Conservation (phyloP, 2,888 invertebrate genomes). For the Seira sanloemensis region DNA sequence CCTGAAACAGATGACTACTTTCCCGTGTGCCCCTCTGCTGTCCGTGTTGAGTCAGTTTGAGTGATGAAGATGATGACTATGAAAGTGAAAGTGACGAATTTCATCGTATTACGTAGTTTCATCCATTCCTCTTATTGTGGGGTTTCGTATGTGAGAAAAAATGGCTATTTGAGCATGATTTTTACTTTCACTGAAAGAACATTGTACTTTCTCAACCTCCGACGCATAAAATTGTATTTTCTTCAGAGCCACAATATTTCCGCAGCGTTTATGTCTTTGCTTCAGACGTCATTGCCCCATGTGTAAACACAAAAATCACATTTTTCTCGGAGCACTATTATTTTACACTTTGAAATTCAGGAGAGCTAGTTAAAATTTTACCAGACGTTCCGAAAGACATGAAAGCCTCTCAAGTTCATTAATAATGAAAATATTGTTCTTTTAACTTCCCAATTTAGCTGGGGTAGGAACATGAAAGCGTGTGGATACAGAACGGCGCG, state of each 20-base stretch:
- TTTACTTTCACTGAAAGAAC: too few species aligned
- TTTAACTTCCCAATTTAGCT: not conserved
- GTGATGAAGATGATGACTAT: constrained; percentile 10
- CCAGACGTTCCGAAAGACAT: too few species aligned
- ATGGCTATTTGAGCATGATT: not conserved
- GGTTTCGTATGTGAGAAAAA: not conserved
- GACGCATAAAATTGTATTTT: too few species aligned
- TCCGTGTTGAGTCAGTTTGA: not conserved
- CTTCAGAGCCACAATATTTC: too few species aligned
- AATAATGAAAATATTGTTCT: not conserved
- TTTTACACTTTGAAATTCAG: too few species aligned
- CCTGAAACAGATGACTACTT: not conserved
- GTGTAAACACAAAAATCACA: not conserved
- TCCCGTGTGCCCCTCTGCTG: not conserved
- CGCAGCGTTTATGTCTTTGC: too few species aligned
- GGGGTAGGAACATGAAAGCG: too few species aligned
- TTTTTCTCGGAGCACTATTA: not conserved
- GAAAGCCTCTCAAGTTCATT: not conserved
- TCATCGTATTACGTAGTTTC: not conserved
- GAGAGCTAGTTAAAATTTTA: too few species aligned
- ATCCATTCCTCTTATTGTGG: constrained; percentile 3
- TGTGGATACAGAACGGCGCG: too few species aligned
- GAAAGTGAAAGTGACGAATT: constrained; percentile 6
- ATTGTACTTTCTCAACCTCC: too few species aligned
- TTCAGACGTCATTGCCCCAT: not conserved